phyloP scores from a whole-genome alignment of 2,113 vertebrate genomes.

The Epinephelus moara region DNA sequence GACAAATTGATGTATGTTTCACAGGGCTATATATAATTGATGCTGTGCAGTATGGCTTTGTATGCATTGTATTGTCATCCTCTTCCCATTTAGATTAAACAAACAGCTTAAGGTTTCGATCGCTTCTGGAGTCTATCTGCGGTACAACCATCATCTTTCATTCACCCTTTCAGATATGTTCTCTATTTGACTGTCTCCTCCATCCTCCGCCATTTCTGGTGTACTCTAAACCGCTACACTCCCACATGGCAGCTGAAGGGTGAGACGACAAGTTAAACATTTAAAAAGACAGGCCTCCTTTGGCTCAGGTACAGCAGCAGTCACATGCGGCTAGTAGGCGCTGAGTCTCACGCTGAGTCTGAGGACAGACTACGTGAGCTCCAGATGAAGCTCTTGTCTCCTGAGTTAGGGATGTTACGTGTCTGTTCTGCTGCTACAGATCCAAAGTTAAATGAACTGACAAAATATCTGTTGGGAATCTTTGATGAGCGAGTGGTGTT shows the following conservation, averaged over 20 bases:
- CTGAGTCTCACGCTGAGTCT: conserved; percentile 36
- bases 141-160: conserved; percentile 55
- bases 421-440: conserved; percentile 43
- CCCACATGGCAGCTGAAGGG: conserved; percentile 59
- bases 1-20: conserved; percentile 43
- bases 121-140: conserved; percentile 43
- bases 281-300: conserved; percentile 59
- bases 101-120: conserved; percentile 57
- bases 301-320: conserved; percentile 47
- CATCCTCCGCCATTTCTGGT: conserved; percentile 43
- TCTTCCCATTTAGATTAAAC: conserved; percentile 53
- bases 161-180: conserved; percentile 61
- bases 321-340: conserved; percentile 41
- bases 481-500: conserved; percentile 55
- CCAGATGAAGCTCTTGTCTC: conserved; percentile 37
- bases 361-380: conserved; percentile 38
- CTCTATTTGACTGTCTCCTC: conserved; percentile 63
- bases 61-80: conserved; percentile 19
- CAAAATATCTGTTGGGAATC: conserved; percentile 54
- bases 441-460: conserved; percentile 44
- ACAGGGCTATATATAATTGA: conserved; percentile 46
- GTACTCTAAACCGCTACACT: conserved; percentile 60
- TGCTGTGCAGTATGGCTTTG: conserved; percentile 30
- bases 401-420: conserved; percentile 32
- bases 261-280: conserved; percentile 44